Conservation (phyloP, 2,113 vertebrate genomes). For the Rafetus swinhoei region DNA sequence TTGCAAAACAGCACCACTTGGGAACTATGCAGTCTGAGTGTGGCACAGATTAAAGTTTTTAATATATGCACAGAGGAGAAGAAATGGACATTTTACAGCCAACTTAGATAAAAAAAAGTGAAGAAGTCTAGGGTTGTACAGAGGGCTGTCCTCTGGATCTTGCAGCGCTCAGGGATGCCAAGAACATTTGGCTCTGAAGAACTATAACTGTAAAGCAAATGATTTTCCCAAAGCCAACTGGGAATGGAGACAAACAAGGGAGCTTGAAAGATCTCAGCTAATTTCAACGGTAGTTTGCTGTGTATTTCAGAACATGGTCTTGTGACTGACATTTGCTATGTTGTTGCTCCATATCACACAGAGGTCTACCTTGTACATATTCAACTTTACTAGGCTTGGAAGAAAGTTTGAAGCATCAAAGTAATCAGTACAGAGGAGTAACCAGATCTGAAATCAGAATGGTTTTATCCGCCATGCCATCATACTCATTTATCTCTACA, state of each 20-base stretch:
- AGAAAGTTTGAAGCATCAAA: constrained; percentile 85
- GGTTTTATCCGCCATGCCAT: constrained; percentile 86
- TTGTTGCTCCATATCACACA: constrained; percentile 87
- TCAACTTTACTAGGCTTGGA: constrained; percentile 89
- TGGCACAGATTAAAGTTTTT: background rate
- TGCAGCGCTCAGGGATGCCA: background rate
- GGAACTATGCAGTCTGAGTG: background rate
- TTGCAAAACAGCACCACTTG: background rate
- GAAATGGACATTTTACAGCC: background rate
- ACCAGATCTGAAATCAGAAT: constrained; percentile 86
- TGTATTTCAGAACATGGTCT: constrained; percentile 82
- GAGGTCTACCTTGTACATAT: constrained; percentile 87
- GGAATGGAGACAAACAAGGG: background rate
- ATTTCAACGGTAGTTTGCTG: background rate
- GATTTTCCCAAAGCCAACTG: background rate
- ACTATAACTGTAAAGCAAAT: background rate
- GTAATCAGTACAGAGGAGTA: constrained; percentile 91
- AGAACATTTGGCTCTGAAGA: background rate
- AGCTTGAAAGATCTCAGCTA: background rate
- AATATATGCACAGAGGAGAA: background rate
- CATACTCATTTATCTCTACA: constrained; percentile 73
- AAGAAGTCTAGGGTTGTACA: background rate
- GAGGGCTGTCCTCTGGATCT: too few relatives aligned
- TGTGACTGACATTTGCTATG: constrained; percentile 86
- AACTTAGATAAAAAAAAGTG: background rate